Percentiles rank a stretch among this genome's conserved stretches.
These are phyloP conservation scores for Engraulis encrasicolus DNA, from an alignment of 2,113 vertebrate genomes.

Conservation along the genomic window DNA sequence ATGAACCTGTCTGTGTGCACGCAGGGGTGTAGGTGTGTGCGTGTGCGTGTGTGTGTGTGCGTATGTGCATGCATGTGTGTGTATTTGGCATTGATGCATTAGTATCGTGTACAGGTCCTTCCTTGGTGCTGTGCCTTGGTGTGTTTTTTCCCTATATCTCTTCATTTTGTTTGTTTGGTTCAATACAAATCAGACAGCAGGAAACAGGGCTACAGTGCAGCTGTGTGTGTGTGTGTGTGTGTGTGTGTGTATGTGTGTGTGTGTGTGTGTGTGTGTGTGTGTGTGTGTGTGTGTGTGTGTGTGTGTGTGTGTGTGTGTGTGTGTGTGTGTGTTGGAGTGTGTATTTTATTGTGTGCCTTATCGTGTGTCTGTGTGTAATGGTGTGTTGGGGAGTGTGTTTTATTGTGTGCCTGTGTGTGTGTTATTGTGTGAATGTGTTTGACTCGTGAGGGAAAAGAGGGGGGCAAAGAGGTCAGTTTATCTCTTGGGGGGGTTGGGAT, in stretches of 20 bases:
- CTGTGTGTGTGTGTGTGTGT: too few species aligned
- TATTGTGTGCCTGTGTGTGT: constrained; percentile 6
- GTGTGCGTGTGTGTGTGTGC: neutral
- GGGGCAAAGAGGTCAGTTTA: constrained; percentile 5
- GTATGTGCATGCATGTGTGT: neutral
- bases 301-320: neutral
- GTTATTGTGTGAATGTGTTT: neutral
- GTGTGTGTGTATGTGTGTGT: too few species aligned
- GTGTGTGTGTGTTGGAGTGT: neutral
- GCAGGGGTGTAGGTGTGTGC: neutral
- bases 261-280: too few species aligned
- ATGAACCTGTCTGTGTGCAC: neutral
- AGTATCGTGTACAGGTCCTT: too few species aligned
- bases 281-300: neutral
- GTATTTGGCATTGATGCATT: neutral
- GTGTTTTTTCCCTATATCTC: too few species aligned
- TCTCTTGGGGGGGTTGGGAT: neutral
- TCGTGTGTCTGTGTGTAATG: too few species aligned
- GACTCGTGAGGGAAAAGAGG: neutral
- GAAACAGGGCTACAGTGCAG: too few species aligned
- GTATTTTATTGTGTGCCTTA: too few species aligned
- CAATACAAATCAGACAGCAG: too few species aligned
- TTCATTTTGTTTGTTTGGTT: too few species aligned
- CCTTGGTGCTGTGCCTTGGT: too few species aligned
- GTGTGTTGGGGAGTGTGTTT: neutral